Conservation (phyloP, 2,888 invertebrate species). For the Anorthoa munda region DNA sequence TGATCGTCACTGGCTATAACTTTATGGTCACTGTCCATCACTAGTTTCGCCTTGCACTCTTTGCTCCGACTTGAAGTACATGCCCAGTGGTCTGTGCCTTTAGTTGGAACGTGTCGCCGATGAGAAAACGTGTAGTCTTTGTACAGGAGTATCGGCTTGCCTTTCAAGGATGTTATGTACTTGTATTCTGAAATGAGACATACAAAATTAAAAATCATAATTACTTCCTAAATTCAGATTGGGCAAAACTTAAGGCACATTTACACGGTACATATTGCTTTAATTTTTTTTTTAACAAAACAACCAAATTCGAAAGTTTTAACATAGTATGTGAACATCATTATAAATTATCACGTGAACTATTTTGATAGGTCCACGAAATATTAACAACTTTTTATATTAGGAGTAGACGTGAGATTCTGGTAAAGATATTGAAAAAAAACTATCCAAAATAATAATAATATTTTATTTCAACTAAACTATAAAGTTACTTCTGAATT, state of each 20-base stretch:
- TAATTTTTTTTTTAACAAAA: no score
- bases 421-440: no score
- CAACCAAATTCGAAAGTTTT: no score
- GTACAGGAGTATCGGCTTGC: slow-evolving; percentile 30
- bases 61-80: slow-evolving; percentile 39
- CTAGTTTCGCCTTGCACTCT: slow-evolving; percentile 15
- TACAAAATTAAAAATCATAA: not conserved
- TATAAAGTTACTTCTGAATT: no score
- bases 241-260: not conserved
- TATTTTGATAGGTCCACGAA: no score
- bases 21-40: not conserved
- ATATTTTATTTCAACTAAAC: no score
- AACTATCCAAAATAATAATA: no score
- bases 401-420: no score
- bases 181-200: slow-evolving; percentile 3
- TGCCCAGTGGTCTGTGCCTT: slow-evolving; percentile 17
- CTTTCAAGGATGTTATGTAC: slow-evolving; percentile 32
- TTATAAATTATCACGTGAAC: no score
- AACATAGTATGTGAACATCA: no score
- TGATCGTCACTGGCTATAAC: not conserved
- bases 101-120: not conserved
- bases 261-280: not conserved
- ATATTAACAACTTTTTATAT: no score
- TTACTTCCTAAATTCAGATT: not conserved
- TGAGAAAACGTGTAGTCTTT: slow-evolving; percentile 25